Evolutionary conservation across 2,888 invertebrate genomes (phyloP).

Genomic region (Cinara cedri): DNA sequence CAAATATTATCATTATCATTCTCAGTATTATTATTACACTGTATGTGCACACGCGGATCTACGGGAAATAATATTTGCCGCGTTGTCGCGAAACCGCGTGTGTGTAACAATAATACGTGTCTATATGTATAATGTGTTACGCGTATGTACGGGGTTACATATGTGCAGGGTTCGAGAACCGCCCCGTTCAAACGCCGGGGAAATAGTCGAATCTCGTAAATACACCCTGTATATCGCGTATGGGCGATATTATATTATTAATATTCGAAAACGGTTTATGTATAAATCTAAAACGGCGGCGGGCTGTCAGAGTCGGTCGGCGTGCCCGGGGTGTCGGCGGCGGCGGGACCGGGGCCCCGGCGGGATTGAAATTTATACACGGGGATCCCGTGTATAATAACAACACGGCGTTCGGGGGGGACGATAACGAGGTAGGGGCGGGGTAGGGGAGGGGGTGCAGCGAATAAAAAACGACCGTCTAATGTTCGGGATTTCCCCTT

Average conservation of each 20-base stretch:
- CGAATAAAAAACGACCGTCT: not conserved
- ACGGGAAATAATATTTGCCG: not conserved
- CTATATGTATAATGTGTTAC: too few species aligned
- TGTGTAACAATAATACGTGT: too few species aligned
- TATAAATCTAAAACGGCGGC: slow-evolving; percentile 7
- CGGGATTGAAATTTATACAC: slow-evolving; percentile 5
- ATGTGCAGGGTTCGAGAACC: not conserved
- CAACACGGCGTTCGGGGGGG: not conserved
- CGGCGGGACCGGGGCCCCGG: not conserved
- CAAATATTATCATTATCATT: not conserved
- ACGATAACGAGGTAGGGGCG: too few species aligned
- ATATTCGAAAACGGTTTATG: not conserved
- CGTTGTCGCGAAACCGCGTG: not conserved
- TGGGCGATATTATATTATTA: not conserved
- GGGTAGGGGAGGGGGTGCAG: not conserved
- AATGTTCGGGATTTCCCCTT: not conserved
- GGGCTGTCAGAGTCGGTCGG: not conserved
- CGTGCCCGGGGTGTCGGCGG: too few species aligned
- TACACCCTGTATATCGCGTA: too few species aligned
- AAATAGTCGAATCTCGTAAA: too few species aligned
- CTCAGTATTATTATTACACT: not conserved
- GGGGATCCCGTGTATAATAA: too few species aligned
- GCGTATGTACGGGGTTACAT: not conserved
- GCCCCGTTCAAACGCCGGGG: too few species aligned
- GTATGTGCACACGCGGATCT: too few species aligned